Percentiles rank a stretch among this genome's conserved stretches.
Evolutionary conservation across 2,113 vertebrate species (phyloP).

Genomic region (Upupa epops): DNA sequence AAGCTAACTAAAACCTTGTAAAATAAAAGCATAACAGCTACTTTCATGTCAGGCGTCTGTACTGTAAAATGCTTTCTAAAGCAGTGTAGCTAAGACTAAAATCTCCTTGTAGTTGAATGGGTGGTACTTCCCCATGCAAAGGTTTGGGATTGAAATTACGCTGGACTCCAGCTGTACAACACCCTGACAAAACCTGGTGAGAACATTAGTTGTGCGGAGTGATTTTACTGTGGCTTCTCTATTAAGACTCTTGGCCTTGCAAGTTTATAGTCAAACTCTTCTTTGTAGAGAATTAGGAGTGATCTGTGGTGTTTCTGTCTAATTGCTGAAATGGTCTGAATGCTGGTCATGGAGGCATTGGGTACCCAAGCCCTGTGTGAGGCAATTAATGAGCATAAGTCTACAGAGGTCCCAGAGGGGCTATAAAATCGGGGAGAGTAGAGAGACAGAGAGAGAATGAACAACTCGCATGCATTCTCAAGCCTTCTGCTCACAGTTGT

Average conservation of each 20-base stretch:
- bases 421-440: neutral
- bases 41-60: neutral
- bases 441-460: neutral
- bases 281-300: neutral
- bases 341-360: slow-evolving; percentile 14
- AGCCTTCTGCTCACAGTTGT: neutral
- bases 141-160: neutral
- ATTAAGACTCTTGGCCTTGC: neutral
- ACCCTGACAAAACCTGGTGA: neutral
- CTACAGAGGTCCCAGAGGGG: neutral
- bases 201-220: neutral
- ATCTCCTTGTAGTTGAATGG: neutral
- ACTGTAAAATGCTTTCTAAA: neutral
- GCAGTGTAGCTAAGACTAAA: neutral
- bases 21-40: neutral
- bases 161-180: neutral
- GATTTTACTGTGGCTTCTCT: neutral
- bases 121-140: neutral
- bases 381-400: slow-evolving; percentile 8
- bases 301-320: slow-evolving; percentile 17
- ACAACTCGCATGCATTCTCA: neutral
- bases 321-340: slow-evolving; percentile 29
- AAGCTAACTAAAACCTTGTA: no score
- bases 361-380: slow-evolving; percentile 8
- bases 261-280: neutral